Base-by-base conservation (phyloP, 2,113 vertebrate species). In the Anser cygnoides region DNA sequence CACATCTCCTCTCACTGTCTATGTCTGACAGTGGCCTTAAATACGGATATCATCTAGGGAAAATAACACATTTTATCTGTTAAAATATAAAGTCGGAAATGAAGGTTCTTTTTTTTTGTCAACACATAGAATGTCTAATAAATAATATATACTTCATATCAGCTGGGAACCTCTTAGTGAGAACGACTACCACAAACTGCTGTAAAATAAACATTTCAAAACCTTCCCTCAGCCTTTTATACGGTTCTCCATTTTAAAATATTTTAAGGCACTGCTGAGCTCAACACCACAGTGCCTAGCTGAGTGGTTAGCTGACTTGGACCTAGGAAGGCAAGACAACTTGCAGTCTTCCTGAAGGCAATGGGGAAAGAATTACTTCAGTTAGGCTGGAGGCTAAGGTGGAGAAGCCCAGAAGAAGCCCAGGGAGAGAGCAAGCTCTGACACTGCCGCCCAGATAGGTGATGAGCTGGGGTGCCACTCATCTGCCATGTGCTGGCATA, bases 381-480 rank as follows among this genome's bases (percentile, higher is more conserved):
- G 3, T 55, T 66, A 66, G 13, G 4, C 10, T 50, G 26, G 44
- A 84, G 29, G 13, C 10, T 37, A 11, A 1, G 1, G 13, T 74
- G 37, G 57, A 49, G 46, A 21, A 49, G 46, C 19, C 46, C 8
- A 46, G 52, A 35, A 67, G 43, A 59, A 84, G 55, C 10, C 26
- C 20, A 62, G 31, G 65, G 10, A 68, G 11, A 49, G 15, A 58
- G 7, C 20, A 54, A 54, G 6, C 7, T n/a, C 21, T 39, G 65
- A 79, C 0, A 0, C 28, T 72, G 15, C 13, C 41, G 23, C 18
- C 50, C 11, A 66, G 21, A 20, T 0, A 2, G 1, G 4, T 75
- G 25, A 20, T 1, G 1, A 0, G 1, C 8, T 25, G 29, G 20
- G 18, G 2, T 55, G 39, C 54, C 39, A 50, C 9, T 0, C 0